A percentile compares a stretch with the other conserved stretches of the same genome.
phyloP scores from a whole-genome alignment of 2,888 invertebrate species.

The Cantharis flavilabris region DNA sequence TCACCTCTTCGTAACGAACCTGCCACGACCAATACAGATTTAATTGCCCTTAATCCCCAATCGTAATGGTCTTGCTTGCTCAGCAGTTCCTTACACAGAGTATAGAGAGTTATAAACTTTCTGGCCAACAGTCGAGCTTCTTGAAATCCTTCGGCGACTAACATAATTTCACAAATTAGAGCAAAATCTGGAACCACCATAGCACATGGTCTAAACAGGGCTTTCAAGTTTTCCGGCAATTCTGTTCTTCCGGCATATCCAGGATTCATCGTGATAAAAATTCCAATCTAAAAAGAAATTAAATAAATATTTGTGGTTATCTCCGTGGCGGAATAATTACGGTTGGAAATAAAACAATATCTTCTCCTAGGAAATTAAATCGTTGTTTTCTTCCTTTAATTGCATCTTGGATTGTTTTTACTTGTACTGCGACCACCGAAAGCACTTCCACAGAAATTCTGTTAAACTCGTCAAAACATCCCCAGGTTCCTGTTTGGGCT shows the following conservation, averaged over 20 bases:
- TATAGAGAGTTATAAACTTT: slow-evolving; percentile 93
- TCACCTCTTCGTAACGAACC: slow-evolving; percentile 86
- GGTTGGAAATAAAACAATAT: slow-evolving; percentile 73
- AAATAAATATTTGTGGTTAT: not conserved
- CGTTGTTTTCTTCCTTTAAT: slow-evolving; percentile 78
- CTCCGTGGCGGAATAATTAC: slow-evolving; percentile 44
- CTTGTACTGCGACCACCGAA: slow-evolving; percentile 95
- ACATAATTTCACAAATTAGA: slow-evolving; percentile 95
- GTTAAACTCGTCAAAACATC: slow-evolving; percentile 97
- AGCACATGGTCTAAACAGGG: slow-evolving; percentile 84
- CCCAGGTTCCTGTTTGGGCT: slow-evolving; percentile 94
- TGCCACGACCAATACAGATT: slow-evolving; percentile 93
- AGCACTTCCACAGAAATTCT: slow-evolving; percentile 93
- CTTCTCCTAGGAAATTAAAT: slow-evolving; percentile 86
- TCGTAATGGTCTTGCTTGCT: slow-evolving; percentile 97
- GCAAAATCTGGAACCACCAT: slow-evolving; percentile 98
- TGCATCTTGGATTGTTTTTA: slow-evolving; percentile 83
- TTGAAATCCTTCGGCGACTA: slow-evolving; percentile 93
- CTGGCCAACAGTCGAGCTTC: slow-evolving; percentile 88
- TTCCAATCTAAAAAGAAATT: slow-evolving; percentile 62
- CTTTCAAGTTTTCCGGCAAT: slow-evolving; percentile 80
- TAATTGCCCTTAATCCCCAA: slow-evolving; percentile 94
- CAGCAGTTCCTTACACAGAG: slow-evolving; percentile 84
- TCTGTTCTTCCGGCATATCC: slow-evolving; percentile 93
- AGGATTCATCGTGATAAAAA: slow-evolving; percentile 97